phyloP scores from a whole-genome alignment of 1,140 invertebrate species.

The Wasmannia auropunctata region DNA sequence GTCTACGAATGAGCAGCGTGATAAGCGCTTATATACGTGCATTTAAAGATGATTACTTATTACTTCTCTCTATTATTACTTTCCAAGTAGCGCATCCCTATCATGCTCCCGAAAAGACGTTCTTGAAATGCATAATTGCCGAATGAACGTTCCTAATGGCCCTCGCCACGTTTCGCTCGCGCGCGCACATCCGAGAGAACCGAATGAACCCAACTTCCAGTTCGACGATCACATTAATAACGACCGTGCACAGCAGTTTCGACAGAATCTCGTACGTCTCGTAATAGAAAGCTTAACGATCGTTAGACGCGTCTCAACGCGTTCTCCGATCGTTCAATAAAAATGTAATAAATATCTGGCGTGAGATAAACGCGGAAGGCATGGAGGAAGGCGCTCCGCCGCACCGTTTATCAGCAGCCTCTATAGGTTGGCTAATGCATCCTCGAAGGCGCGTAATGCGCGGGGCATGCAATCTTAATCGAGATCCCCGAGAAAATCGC shows the following conservation, averaged over 20 bases:
- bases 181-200: neutral
- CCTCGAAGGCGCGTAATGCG: neutral
- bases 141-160: slow-evolving; percentile 31
- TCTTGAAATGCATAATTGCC: slow-evolving; percentile 21
- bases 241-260: slow-evolving; percentile 10
- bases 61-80: slow-evolving; percentile 20
- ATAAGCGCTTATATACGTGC: slow-evolving; percentile 25
- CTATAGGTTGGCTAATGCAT: slow-evolving; percentile 14
- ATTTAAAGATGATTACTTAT: slow-evolving; percentile 47
- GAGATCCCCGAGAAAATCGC: slow-evolving; percentile 43
- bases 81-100: slow-evolving; percentile 16
- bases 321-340: slow-evolving; percentile 19
- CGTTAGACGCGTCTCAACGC: slow-evolving; percentile 9
- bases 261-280: slow-evolving; percentile 6
- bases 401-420: slow-evolving; percentile 37
- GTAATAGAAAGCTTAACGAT: neutral
- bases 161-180: slow-evolving; percentile 22
- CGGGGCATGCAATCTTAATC: slow-evolving; percentile 23
- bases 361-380: neutral
- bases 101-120: slow-evolving; percentile 14
- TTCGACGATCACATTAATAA: slow-evolving; percentile 31
- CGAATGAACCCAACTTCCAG: slow-evolving; percentile 22
- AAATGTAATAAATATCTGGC: slow-evolving; percentile 33
- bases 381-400: too few species aligned
- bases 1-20: slow-evolving; percentile 20